Percentiles rank a stretch among this genome's conserved stretches.
These are phyloP conservation scores for Corythucha ciliata DNA, from an alignment of 2,888 invertebrate genomes.

Conservation along the genomic window DNA sequence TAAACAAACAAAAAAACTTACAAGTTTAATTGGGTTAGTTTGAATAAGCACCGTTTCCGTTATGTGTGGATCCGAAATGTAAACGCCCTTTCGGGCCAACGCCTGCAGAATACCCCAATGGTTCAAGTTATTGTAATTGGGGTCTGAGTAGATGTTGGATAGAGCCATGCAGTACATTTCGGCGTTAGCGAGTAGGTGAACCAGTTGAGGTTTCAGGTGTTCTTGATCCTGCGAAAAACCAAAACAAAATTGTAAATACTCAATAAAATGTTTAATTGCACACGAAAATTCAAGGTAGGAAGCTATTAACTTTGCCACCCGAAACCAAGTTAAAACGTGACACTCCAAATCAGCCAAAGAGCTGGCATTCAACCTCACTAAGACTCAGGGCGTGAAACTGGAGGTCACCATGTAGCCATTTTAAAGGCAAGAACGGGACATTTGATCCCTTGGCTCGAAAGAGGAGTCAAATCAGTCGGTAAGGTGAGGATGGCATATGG, in stretches of 20 bases:
- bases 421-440: too few species aligned
- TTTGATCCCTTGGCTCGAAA: too few species aligned
- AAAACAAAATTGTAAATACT: background rate
- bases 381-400: too few species aligned
- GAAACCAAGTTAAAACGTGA: too few species aligned
- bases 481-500: too few species aligned
- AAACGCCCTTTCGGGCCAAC: slow-evolving; percentile 81
- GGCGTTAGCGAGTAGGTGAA: slow-evolving; percentile 83
- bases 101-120: slow-evolving; percentile 93
- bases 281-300: too few species aligned
- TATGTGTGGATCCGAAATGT: slow-evolving; percentile 73
- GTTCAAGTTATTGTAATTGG: slow-evolving; percentile 90
- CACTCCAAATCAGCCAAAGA: too few species aligned
- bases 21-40: slow-evolving; percentile 89
- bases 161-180: slow-evolving; percentile 90
- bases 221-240: slow-evolving; percentile 62
- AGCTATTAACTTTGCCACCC: too few species aligned
- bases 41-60: slow-evolving; percentile 94
- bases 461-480: too few species aligned
- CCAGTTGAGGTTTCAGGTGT: slow-evolving; percentile 86
- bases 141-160: slow-evolving; percentile 92
- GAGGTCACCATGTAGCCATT: too few species aligned
- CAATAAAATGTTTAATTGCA: background rate
- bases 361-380: too few species aligned
- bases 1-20: too few species aligned